Percentiles rank a stretch among this genome's conserved stretches.
Evolutionary conservation across 2,888 invertebrate genomes (phyloP).

Genomic region (Psylliodes chrysocephalus): DNA sequence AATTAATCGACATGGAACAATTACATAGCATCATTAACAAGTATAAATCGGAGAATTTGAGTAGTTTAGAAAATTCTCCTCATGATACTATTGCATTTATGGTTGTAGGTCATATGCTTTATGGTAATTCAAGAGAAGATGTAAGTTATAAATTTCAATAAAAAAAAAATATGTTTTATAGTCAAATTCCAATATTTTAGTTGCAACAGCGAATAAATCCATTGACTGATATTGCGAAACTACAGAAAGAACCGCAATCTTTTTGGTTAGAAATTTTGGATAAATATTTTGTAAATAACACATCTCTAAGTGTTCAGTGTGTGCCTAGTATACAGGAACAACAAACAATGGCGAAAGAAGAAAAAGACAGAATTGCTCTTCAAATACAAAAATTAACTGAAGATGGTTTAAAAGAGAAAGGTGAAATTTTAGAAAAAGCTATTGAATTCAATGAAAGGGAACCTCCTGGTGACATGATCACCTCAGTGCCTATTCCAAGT

Average conservation of each 20-base stretch:
- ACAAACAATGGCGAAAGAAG: constrained; percentile 75
- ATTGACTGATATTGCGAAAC: constrained; percentile 69
- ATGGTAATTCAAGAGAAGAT: constrained; percentile 78
- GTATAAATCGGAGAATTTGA: constrained; percentile 75
- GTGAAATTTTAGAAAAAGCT: constrained; percentile 72
- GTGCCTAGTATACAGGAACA: constrained; percentile 74
- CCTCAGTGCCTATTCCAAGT: constrained; percentile 80
- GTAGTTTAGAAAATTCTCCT: constrained; percentile 79
- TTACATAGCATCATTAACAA: constrained; percentile 78
- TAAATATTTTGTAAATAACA: constrained; percentile 74
- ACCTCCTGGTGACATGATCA: constrained; percentile 77
- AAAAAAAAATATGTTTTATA: no score
- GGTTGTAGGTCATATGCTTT: constrained; percentile 85
- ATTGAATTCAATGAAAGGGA: constrained; percentile 80
- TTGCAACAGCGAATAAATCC: constrained; percentile 77
- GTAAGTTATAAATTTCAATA: no score
- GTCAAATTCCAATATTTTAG: constrained; percentile 62
- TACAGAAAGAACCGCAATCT: constrained; percentile 70
- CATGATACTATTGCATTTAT: constrained; percentile 81
- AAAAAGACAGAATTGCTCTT: constrained; percentile 75
- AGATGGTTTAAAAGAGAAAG: constrained; percentile 74
- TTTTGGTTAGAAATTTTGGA: constrained; percentile 81
- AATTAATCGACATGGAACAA: constrained; percentile 78
- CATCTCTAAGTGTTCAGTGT: constrained; percentile 72
- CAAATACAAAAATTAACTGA: constrained; percentile 75